Conservation (phyloP, 2,888 invertebrate genomes). For the Ashinkailepas kermadecensis region DNA sequence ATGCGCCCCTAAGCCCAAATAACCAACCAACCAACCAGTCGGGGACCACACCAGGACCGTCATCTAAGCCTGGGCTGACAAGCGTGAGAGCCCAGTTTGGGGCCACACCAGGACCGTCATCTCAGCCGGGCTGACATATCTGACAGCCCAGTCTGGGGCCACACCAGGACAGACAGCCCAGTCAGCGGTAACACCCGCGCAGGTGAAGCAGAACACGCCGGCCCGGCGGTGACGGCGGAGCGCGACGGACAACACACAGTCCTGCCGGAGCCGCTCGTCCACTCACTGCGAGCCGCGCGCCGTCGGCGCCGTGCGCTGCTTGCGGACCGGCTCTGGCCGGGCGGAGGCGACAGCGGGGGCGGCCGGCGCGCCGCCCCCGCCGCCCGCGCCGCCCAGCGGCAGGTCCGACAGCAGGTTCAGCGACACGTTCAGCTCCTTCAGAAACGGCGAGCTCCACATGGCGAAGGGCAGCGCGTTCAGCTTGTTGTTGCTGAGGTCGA, state of each 20-base stretch:
- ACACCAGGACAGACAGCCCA: not conserved
- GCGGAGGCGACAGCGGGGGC: not conserved
- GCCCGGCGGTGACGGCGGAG: too few relatives aligned
- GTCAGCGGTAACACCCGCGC: too few relatives aligned
- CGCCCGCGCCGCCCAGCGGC: constrained; percentile 39
- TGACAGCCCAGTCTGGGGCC: not conserved
- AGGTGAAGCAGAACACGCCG: too few relatives aligned
- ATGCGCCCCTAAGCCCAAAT: too few relatives aligned
- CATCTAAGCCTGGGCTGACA: too few relatives aligned
- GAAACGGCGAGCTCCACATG: constrained; percentile 76
- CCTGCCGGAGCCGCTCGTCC: constrained; percentile 22
- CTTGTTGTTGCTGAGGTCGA: constrained; percentile 94
- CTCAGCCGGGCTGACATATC: not conserved
- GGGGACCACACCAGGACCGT: too few relatives aligned
- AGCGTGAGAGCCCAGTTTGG: too few relatives aligned
- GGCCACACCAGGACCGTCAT: too few relatives aligned
- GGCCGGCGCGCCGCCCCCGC: not conserved
- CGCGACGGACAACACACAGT: constrained; percentile 1
- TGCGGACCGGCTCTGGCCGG: not conserved
- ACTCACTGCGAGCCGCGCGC: constrained; percentile 6
- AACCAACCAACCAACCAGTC: too few relatives aligned
- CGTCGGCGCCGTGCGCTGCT: too few relatives aligned
- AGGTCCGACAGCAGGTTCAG: constrained; percentile 78
- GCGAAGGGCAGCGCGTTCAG: constrained; percentile 70
- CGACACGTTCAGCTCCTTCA: constrained; percentile 80